Percentiles rank a stretch among this genome's conserved stretches.
Conservation (phyloP, 2,113 vertebrate species). For the Amia ocellicauda region DNA sequence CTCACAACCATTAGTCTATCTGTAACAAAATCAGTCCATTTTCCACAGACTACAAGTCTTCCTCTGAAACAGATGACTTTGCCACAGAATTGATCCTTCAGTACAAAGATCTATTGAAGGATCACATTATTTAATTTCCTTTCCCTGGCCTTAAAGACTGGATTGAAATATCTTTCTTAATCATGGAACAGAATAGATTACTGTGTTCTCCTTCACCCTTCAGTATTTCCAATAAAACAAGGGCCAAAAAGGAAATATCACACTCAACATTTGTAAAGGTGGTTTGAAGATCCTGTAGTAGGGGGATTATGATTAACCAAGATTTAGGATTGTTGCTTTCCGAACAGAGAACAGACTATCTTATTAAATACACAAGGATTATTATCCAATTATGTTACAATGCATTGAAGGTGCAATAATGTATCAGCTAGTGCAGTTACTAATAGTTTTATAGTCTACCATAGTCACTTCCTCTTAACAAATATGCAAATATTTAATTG, state of each 20-base stretch:
- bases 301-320: background rate
- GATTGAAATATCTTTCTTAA: background rate
- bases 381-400: background rate
- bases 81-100: background rate
- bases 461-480: too few species aligned
- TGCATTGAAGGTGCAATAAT: too few species aligned
- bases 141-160: background rate
- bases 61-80: background rate
- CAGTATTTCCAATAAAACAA: background rate
- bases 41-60: background rate
- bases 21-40: background rate
- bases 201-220: background rate
- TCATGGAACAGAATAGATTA: background rate
- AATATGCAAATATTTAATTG: too few species aligned
- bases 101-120: background rate
- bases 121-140: constrained; percentile 9
- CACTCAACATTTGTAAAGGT: too few species aligned
- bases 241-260: background rate
- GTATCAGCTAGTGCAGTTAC: too few species aligned
- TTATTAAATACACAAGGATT: background rate
- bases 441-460: too few species aligned
- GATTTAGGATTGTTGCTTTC: background rate
- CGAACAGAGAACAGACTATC: background rate
- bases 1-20: background rate
- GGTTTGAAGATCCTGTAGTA: background rate